Base-by-base conservation (phyloP, 2,888 invertebrate genomes). In the Yponomeuta cagnagella region DNA sequence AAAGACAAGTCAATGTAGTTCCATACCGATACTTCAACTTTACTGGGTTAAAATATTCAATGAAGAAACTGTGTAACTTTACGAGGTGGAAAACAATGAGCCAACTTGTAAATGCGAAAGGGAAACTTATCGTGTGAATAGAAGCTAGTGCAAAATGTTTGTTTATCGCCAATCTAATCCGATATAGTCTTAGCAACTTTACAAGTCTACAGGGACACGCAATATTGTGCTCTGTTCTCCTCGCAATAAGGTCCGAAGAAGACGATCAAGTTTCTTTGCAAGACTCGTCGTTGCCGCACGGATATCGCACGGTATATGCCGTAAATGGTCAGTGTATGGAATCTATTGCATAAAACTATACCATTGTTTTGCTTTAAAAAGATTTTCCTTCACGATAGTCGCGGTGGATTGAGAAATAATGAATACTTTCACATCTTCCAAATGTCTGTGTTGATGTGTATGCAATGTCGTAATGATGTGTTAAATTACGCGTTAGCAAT, bases 91-190 rank as follows among this genome's bases (percentile, higher is more conserved):
- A 80, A 81, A 84, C 83, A 83, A 82, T 80, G 81, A 82, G 79
- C 77, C 76, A 76, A 80, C 77, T 66, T 43, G 64, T 23, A 58
- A 67, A 66, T 68, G 72, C 72, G 73, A 73, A 73, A 74, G 65
- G 74, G 74, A 75, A 79, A 75, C 76, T 79, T 79, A 80, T 80
- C 82, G 82, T 84, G 82, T 80, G 82, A 85, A 84, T 77, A 74
- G 75, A 77, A 77, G 79, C 78, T 69, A 71, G 70, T 70, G 71
- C 71, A 78, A 78, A 78, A 77, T 77, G 77, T 76, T 79, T 76
- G 77, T 82, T 83, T 85, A 85, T 86, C 84, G 78, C 73, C 73
- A 80, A 85, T 84, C 83, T 85, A 83, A 86, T 87, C 84, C 77
- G 72, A 69, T 71, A 66, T 10, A 37, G 63, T 70, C 66, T 48